Evolutionary conservation across 2,888 invertebrate species (phyloP).

Genomic region (Opisthograptis luteolata): DNA sequence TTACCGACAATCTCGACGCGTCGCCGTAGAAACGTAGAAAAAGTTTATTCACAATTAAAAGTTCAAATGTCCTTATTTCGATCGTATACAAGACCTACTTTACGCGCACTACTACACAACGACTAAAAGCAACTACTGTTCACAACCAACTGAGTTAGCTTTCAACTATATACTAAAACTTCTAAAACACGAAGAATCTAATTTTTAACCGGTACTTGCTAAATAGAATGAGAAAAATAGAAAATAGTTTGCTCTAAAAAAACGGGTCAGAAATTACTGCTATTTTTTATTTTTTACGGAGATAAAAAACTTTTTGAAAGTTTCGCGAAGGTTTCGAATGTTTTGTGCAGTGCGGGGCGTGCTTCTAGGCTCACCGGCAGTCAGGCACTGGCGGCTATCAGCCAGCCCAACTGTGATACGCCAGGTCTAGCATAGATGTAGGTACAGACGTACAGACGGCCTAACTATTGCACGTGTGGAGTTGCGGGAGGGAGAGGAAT

Average conservation of each 20-base stretch:
- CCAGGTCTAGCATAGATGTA: constrained; percentile 69
- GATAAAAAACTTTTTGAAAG: constrained; percentile 29
- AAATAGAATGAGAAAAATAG: constrained; percentile 9
- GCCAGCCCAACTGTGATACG: constrained; percentile 60
- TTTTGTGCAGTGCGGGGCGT: constrained; percentile 47
- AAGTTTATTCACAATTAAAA: constrained; percentile 18
- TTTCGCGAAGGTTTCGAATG: constrained; percentile 25
- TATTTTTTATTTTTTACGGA: constrained; percentile 13
- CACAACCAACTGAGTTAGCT: constrained; percentile 62
- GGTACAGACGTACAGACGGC: constrained; percentile 32
- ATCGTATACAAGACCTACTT: constrained; percentile 46
- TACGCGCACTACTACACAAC: constrained; percentile 43
- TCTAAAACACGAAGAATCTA: constrained; percentile 37
- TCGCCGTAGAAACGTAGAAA: too few species aligned
- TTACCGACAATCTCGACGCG: constrained; percentile 26
- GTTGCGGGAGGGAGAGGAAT: constrained; percentile 9
- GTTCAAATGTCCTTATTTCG: constrained; percentile 19
- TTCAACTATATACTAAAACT: constrained; percentile 42
- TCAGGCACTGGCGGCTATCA: constrained; percentile 53
- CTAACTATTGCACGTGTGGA: constrained; percentile 28
- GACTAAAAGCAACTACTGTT: constrained; percentile 50
- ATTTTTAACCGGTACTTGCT: constrained; percentile 6
- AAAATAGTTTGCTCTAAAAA: constrained; percentile 16
- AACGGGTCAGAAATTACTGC: constrained; percentile 6
- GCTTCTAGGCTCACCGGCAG: constrained; percentile 63